phyloP scores from a whole-genome alignment of 2,888 invertebrate genomes.

The Polyommatus iphigenia region DNA sequence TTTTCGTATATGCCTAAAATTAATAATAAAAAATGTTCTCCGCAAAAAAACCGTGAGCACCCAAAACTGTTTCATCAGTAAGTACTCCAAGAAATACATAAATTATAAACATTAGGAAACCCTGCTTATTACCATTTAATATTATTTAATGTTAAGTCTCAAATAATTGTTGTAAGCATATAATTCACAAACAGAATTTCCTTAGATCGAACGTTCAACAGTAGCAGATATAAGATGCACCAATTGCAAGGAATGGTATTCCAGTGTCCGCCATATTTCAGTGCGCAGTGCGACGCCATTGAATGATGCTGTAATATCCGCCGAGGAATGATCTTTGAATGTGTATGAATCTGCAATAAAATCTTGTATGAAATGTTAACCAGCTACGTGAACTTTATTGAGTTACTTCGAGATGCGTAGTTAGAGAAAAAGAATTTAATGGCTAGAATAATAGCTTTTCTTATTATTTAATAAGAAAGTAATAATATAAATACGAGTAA shows the following conservation, averaged over 20 bases:
- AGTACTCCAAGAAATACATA: too few species aligned
- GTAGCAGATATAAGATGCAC: slow-evolving; percentile 13
- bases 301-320: slow-evolving; percentile 75
- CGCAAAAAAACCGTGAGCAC: not conserved
- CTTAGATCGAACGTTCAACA: not conserved
- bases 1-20: not conserved
- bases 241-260: slow-evolving; percentile 27
- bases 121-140: too few species aligned
- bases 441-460: too few species aligned
- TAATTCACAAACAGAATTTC: slow-evolving; percentile 8
- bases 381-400: slow-evolving; percentile 6
- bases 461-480: too few species aligned
- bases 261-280: slow-evolving; percentile 51
- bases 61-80: not conserved
- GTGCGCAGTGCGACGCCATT: slow-evolving; percentile 54
- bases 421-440: too few species aligned
- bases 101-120: too few species aligned
- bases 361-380: slow-evolving; percentile 36
- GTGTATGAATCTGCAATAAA: slow-evolving; percentile 39
- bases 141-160: not conserved
- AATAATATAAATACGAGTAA: too few species aligned
- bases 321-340: slow-evolving; percentile 54
- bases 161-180: not conserved
- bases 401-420: not conserved
- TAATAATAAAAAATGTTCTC: not conserved